Conservation (phyloP, 2,888 invertebrate species). For the Sarcophaga rosellei region DNA sequence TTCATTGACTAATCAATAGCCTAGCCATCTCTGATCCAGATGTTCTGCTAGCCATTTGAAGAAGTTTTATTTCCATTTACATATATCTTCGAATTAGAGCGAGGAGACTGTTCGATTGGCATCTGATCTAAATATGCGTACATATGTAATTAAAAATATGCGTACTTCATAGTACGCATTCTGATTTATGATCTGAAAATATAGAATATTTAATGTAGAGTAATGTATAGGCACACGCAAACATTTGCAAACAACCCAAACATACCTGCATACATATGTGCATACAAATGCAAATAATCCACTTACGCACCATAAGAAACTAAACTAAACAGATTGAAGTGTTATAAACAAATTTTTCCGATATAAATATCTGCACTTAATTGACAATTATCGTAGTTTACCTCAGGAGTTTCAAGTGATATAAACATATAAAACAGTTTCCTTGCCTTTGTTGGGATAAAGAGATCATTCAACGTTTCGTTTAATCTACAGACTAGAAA, state of each 20-base stretch:
- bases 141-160: background rate
- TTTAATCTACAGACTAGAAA: slow-evolving; percentile 9
- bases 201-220: slow-evolving; percentile 17
- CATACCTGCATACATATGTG: background rate
- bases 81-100: too few relatives aligned
- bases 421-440: slow-evolving; percentile 44
- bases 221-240: background rate
- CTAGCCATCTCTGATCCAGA: too few relatives aligned
- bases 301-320: slow-evolving; percentile 51
- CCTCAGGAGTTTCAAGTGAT: slow-evolving; percentile 77
- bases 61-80: too few relatives aligned
- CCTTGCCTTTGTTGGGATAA: background rate
- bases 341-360: slow-evolving; percentile 58
- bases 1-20: too few relatives aligned
- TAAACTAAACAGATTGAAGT: slow-evolving; percentile 29
- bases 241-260: background rate
- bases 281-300: slow-evolving; percentile 8
- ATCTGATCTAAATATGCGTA: too few relatives aligned
- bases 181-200: background rate
- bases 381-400: slow-evolving; percentile 79
- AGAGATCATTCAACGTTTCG: too few relatives aligned
- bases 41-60: too few relatives aligned
- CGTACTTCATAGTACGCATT: background rate
- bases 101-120: background rate
- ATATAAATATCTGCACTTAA: slow-evolving; percentile 79